Base-by-base conservation (phyloP, 1,140 invertebrate species). In the Rhyzopertha dominica region DNA sequence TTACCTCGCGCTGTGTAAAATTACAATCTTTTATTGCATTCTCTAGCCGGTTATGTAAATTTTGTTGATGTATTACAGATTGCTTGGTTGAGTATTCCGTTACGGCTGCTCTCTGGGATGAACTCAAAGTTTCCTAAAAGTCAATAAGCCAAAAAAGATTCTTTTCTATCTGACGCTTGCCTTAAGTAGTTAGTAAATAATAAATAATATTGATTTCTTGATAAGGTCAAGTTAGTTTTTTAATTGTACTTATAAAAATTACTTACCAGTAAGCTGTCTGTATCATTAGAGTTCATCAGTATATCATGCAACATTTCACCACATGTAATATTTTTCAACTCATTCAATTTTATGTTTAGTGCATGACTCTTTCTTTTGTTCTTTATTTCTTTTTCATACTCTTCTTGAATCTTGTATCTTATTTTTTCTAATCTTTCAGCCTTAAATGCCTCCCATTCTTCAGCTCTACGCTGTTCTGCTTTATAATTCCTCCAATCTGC, bases 401-500 rank as follows among this genome's bases (percentile, higher is more conserved):
- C 51, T 25, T 54, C 41, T 20, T 44, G 48, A 28, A 54, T 45
- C 47, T 49, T 36, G 44, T 49, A 28, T 46, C 48, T 17, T 34
- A 58, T 39, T 31, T 52, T 38, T 51, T 66, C 47, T 16, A 54
- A 5, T 31, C 32, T 42, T 50, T 36, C 17, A 32, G 28, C 10
- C 42, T 48, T 39, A 59, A 39, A 39, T 32, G n/a, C 56, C 39
- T 61, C 55, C 45, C 50, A 72, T 58, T 58, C 66, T 61, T 24
- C 63, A 45, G 10, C 61, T 58, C 38, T 49, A 60, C 68, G 69
- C 55, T 74, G 68, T 59, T 78, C 72, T 23, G 68, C 65, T 51
- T 66, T 66, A 7, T 56, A 47, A 53, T 75, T 77, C 51, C 75
- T 64, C 61, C 68, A 70, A n/a, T n/a, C n/a, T n/a, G n/a, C n/a